Percentiles rank a stretch among this genome's conserved stretches.
Evolutionary conservation across 2,888 invertebrate genomes (phyloP).

Genomic region (Aleiodes testaceus): DNA sequence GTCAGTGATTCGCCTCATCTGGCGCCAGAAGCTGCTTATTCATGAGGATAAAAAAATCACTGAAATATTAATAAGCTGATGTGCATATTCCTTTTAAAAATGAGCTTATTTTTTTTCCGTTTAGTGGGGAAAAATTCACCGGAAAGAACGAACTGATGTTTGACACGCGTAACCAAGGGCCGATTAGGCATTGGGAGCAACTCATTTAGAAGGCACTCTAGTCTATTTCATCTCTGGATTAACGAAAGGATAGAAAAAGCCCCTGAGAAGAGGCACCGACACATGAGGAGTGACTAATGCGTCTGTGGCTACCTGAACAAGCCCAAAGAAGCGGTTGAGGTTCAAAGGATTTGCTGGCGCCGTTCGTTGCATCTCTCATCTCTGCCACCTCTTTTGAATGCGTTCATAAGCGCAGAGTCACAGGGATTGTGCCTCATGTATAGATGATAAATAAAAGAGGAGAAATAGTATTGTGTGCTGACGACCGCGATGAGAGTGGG

Average conservation of each 20-base stretch:
- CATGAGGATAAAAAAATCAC: constrained; percentile 28
- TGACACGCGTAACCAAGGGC: constrained; percentile 49
- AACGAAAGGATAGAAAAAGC: constrained; percentile 41
- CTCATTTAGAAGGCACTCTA: constrained; percentile 65
- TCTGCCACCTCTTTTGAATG: constrained; percentile 59
- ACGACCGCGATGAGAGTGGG: constrained; percentile 17
- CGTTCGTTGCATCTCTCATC: constrained; percentile 60
- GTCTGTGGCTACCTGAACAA: constrained; percentile 73
- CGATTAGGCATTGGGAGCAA: constrained; percentile 70
- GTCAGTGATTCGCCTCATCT: constrained; percentile 65
- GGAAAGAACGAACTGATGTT: constrained; percentile 17
- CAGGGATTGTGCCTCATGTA: constrained; percentile 25
- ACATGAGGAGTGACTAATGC: constrained; percentile 72
- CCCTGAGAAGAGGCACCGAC: constrained; percentile 48
- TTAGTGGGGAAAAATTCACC: constrained; percentile 8
- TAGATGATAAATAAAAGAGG: background rate
- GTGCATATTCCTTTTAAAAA: background rate
- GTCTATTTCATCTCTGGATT: constrained; percentile 34
- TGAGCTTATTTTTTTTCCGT: constrained; percentile 1
- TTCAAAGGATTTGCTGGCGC: constrained; percentile 72
- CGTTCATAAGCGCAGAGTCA: constrained; percentile 47
- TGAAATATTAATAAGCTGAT: background rate
- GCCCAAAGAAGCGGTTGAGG: constrained; percentile 64
- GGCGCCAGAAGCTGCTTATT: constrained; percentile 60
- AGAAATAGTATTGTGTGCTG: constrained; percentile 16